Evolutionary conservation across 2,888 invertebrate genomes (phyloP), one percentile per base, ranked within the genome.

Genomic region (Suillia variegata): DNA sequence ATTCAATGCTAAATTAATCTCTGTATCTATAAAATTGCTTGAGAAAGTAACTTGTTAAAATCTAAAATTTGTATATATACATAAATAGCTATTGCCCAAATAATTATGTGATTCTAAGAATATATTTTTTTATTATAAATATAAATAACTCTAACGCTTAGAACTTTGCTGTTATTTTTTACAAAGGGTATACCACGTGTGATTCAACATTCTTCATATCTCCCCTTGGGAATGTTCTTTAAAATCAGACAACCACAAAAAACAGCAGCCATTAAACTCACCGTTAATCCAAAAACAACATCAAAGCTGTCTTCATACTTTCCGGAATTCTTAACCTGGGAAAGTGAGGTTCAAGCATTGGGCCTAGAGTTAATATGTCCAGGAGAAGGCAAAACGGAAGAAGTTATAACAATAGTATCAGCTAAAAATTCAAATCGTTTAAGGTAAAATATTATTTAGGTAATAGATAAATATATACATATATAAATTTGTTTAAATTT

Each of bases 351-450:
- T 1, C 79, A 78, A 59, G 82, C 80, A 0, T 24, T 80, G 51
- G 83, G 81, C 0, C 59, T 82, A 10, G 66, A 70, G 12, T 51
- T 78, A 15, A 65, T 79, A 0, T 74, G 74, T 24, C 73, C 78
- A 0, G 75, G 70, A 2, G 61, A 74, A 51, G 79, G 74, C 15
- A 75, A 68, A 50, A 65, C 73, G 2, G 68, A 70, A 2, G 76
- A 76, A 56, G 59, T 75, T 50, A 76, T 82, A 12, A 82, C 82
- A 2, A 70, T 82, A 63, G 78, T 83, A 50, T 73, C 75, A 8
- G 82, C 81, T n/a, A 83, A 81, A 64, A 80, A 77, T 49, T 79
- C 83, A 12, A 80, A 80, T 68, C 75, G 82, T 20, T 63, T 80
- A 31, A 70, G 80, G 80, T 80, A 66, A 50, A n/a, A n/a, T n/a